A percentile compares a stretch with the other conserved stretches of the same genome.
These are phyloP conservation scores for Ormyrus thymus DNA, from an alignment of 2,888 invertebrate species.

Conservation along the genomic window DNA sequence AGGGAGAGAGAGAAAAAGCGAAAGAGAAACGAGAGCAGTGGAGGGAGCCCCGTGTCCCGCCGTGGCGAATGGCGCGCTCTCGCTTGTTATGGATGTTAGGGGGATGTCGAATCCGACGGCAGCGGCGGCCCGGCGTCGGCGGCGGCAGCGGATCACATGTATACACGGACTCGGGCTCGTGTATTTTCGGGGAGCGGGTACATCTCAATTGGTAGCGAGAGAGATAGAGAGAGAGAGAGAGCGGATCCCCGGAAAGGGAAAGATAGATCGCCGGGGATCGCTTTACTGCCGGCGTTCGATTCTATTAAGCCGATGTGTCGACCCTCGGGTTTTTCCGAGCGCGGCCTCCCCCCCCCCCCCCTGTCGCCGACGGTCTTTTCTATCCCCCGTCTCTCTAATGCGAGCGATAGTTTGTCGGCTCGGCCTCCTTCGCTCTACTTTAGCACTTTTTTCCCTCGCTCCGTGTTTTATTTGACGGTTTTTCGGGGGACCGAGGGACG, in stretches of 20 bases:
- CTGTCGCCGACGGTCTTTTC: conserved; percentile 14
- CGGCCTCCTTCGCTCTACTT: conserved; percentile 42
- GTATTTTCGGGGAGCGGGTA: not conserved
- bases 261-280: conserved; percentile 73
- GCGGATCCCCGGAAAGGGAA: conserved; percentile 62
- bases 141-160: conserved; percentile 4
- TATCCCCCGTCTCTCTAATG: not conserved
- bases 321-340: conserved; percentile 31
- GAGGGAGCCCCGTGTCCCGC: conserved; percentile 52
- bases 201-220: conserved; percentile 67
- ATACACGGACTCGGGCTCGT: too few species aligned
- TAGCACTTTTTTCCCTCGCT: conserved; percentile 18
- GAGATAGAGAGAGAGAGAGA: too few species aligned
- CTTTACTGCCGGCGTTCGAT: conserved; percentile 72
- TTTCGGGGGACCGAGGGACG: too few species aligned
- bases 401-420: conserved; percentile 31
- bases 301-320: conserved; percentile 70
- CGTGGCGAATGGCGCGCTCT: conserved; percentile 19
- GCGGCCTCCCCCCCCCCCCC: conserved; percentile 22
- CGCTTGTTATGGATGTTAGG: conserved; percentile 65
- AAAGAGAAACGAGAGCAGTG: not conserved
- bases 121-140: conserved; percentile 6
- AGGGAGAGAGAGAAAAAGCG: conserved; percentile 15
- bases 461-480: not conserved
- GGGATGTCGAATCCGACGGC: conserved; percentile 65